A percentile compares a stretch with the other conserved stretches of the same genome.
These are phyloP conservation scores for Pomacea maculata DNA, from an alignment of 1,140 invertebrate genomes.

Conservation along the genomic window DNA sequence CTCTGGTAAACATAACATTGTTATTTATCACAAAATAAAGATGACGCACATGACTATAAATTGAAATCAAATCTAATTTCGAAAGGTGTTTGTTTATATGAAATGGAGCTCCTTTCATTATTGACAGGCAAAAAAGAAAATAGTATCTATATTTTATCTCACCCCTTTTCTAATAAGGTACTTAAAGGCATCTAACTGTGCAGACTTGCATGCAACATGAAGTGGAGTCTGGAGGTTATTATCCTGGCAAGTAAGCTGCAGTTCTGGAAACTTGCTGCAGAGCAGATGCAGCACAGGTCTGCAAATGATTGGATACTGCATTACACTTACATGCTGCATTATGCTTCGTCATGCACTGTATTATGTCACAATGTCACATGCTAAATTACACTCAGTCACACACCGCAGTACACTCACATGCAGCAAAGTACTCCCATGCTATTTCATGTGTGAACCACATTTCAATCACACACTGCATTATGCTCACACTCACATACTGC, in stretches of 20 bases:
- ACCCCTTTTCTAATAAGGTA: constrained; percentile 55
- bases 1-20: constrained; percentile 33
- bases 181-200: constrained; percentile 57
- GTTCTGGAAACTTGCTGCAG: constrained; percentile 32
- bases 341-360: too few relatives aligned
- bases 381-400: too few relatives aligned
- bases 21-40: constrained; percentile 7
- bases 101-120: neutral
- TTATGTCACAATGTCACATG: too few relatives aligned
- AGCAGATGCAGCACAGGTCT: constrained; percentile 48
- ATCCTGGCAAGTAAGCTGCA: constrained; percentile 31
- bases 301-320: constrained; percentile 15
- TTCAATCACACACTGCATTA: too few relatives aligned
- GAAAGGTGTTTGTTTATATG: neutral
- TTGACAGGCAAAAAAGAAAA: neutral
- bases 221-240: constrained; percentile 48
- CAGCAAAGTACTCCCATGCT: too few relatives aligned
- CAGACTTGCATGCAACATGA: constrained; percentile 51
- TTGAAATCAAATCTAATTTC: neutral
- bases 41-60: neutral
- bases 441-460: too few relatives aligned
- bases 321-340: too few relatives aligned
- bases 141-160: constrained; percentile 7
- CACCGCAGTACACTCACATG: too few relatives aligned
- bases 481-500: too few relatives aligned